These are phyloP conservation scores for Solenodon paradoxus DNA, from an alignment of 2,113 vertebrate genomes.

Conservation along the genomic window DNA sequence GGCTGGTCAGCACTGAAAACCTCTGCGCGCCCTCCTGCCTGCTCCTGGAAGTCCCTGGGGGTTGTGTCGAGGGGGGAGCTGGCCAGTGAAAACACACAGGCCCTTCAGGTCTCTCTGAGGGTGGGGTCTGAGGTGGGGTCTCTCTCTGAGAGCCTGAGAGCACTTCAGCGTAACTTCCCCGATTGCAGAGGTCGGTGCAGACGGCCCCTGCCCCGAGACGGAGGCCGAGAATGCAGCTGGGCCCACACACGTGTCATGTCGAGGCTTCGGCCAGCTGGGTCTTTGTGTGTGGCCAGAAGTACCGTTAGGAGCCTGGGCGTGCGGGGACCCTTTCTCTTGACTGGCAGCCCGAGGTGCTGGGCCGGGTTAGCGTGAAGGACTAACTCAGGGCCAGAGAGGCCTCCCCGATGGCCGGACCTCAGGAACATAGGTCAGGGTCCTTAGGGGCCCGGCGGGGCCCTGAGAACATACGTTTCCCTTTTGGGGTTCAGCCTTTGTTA, in stretches of 20 bases:
- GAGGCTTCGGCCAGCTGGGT: background rate
- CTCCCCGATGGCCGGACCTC: accelerated
- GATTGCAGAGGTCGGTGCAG: too few species aligned
- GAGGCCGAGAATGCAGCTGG: background rate
- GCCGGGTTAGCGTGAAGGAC: background rate
- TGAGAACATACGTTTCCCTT: background rate
- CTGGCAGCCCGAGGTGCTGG: background rate
- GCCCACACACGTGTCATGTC: background rate
- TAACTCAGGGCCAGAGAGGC: background rate
- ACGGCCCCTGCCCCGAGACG: too few species aligned
- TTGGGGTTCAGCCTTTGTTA: background rate
- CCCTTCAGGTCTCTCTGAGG: too few species aligned
- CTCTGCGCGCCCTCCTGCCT: background rate
- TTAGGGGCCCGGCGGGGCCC: background rate
- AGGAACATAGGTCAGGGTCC: background rate
- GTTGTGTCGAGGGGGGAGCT: too few species aligned
- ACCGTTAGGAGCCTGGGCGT: background rate
- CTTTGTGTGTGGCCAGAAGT: background rate
- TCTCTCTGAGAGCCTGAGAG: too few species aligned
- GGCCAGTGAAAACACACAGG: too few species aligned
- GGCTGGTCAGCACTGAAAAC: background rate
- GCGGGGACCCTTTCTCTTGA: background rate
- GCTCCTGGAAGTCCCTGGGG: background rate
- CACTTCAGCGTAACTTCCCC: too few species aligned
- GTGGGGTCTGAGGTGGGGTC: too few species aligned